Percentiles rank a stretch among this genome's conserved stretches.
Evolutionary conservation across 2,797 vertebrate genomes (phyloP).

Genomic region (Spondyliosoma cantharus): DNA sequence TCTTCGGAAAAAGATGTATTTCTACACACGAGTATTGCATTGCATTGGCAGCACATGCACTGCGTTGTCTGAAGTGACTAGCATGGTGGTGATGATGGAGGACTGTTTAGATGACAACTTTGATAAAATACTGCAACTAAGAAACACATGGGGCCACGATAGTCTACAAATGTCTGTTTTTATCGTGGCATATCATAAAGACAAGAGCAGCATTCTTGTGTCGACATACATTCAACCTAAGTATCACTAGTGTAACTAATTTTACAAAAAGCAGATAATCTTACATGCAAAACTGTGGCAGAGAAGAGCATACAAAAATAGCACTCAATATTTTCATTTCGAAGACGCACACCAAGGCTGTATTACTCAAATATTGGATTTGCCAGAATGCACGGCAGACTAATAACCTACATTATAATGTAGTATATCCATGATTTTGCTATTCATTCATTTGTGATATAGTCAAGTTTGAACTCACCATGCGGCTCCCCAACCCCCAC

Average conservation of each 20-base stretch:
- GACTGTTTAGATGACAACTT: neutral
- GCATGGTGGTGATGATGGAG: too few relatives aligned
- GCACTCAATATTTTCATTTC: conserved; percentile 11
- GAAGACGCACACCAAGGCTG: conserved; percentile 16
- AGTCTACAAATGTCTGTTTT: neutral
- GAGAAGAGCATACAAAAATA: conserved; percentile 20
- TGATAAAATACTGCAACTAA: neutral
- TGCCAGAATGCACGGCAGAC: conserved; percentile 54
- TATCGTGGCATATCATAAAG: neutral
- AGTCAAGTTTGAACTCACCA: conserved; percentile 38
- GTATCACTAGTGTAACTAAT: conserved; percentile 7
- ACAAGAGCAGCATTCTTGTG: conserved; percentile 12
- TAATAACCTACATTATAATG: conserved; percentile 63
- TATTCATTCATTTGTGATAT: conserved; percentile 63
- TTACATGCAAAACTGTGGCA: conserved; percentile 2
- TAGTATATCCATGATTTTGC: conserved; percentile 48
- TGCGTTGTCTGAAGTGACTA: neutral
- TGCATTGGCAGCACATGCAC: neutral
- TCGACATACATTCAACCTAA: conserved; percentile 22
- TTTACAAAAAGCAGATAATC: conserved; percentile 20
- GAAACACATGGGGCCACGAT: neutral
- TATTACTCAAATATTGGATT: conserved; percentile 65
- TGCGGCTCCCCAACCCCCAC: conserved; percentile 24
- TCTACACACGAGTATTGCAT: neutral
- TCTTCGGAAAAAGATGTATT: neutral